These are phyloP conservation scores for Drosophila sechellia DNA, from an alignment of 1,140 invertebrate genomes.

Conservation along the genomic window DNA sequence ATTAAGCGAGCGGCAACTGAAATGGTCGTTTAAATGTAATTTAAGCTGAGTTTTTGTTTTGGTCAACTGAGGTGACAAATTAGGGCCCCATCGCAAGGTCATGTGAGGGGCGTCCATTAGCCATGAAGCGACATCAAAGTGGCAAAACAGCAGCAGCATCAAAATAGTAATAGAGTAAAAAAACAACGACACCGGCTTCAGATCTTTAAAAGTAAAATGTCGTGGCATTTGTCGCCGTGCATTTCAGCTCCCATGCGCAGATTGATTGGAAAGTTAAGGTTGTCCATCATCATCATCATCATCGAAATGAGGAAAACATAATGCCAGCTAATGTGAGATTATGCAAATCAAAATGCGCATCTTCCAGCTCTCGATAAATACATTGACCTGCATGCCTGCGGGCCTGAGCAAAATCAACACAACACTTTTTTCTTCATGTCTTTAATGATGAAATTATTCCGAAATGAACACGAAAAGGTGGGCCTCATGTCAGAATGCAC, in stretches of 20 bases:
- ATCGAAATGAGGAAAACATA: slow-evolving; percentile 49
- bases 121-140: slow-evolving; percentile 54
- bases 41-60: slow-evolving; percentile 58
- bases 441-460: slow-evolving; percentile 44
- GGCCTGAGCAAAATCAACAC: slow-evolving; percentile 31
- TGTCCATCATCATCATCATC: slow-evolving; percentile 36
- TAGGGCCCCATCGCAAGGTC: slow-evolving; percentile 70
- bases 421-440: slow-evolving; percentile 10
- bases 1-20: slow-evolving; percentile 60
- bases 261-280: slow-evolving; percentile 74
- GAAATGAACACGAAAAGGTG: slow-evolving; percentile 26
- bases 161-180: slow-evolving; percentile 3
- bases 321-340: slow-evolving; percentile 65
- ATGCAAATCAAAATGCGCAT: slow-evolving; percentile 54
- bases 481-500: slow-evolving; percentile 39
- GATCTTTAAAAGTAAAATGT: slow-evolving; percentile 37
- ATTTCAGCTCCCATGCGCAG: slow-evolving; percentile 18
- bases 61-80: slow-evolving; percentile 77
- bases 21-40: slow-evolving; percentile 79
- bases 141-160: slow-evolving; percentile 3
- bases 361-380: slow-evolving; percentile 51
- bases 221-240: slow-evolving; percentile 37
- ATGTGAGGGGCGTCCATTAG: slow-evolving; percentile 79
- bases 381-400: slow-evolving; percentile 49
- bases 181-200: slow-evolving; percentile 50